A percentile compares a stretch with the other conserved stretches of the same genome.
These are phyloP conservation scores for Drosophila albomicans DNA, from an alignment of 1,140 invertebrate genomes.

Conservation along the genomic window DNA sequence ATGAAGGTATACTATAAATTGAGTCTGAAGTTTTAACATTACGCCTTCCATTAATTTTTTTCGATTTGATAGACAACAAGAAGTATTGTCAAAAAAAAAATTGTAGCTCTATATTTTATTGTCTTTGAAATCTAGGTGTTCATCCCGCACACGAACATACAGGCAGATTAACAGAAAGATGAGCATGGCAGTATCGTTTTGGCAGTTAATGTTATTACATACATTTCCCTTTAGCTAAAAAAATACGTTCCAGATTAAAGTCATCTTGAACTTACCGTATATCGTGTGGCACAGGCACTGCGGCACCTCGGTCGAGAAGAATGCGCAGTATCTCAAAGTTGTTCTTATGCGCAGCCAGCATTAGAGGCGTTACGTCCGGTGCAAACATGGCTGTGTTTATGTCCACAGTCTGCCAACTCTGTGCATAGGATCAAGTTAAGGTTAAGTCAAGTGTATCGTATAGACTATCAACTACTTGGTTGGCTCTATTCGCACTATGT, in stretches of 20 bases:
- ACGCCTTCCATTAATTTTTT: too few relatives aligned
- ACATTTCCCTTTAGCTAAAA: too few relatives aligned
- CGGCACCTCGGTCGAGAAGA: conserved; percentile 93
- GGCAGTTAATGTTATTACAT: too few relatives aligned
- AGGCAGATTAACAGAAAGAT: too few relatives aligned
- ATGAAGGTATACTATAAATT: too few relatives aligned
- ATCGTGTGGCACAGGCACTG: conserved; percentile 94
- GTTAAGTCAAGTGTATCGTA: background rate
- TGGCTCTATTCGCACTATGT: conserved; percentile 5
- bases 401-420: conserved; percentile 95
- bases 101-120: too few relatives aligned
- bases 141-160: too few relatives aligned
- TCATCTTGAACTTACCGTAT: conserved; percentile 87
- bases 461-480: conserved; percentile 3
- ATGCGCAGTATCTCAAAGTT: conserved; percentile 98
- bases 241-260: background rate
- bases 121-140: too few relatives aligned
- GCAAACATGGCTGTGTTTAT: conserved; percentile 93
- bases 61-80: too few relatives aligned
- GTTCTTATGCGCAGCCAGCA: conserved; percentile 95
- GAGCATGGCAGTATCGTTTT: too few relatives aligned
- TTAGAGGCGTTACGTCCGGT: conserved; percentile 95
- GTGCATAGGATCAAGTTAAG: conserved; percentile 31
- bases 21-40: too few relatives aligned
- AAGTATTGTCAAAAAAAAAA: too few relatives aligned